Base-by-base conservation (phyloP, 2,888 invertebrate species). In the Hypomecis atomaria region DNA sequence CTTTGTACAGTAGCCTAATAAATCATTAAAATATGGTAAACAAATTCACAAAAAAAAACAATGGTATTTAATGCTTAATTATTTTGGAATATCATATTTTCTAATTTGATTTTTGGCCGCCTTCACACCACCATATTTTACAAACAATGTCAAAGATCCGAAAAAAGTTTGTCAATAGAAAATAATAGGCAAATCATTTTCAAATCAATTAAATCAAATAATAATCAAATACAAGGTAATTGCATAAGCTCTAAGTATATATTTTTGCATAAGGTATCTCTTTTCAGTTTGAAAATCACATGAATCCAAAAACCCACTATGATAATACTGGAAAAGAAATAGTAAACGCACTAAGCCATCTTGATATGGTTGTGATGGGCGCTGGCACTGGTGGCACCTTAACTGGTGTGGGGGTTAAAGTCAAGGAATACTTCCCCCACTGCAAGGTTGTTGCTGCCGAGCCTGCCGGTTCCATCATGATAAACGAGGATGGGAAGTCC, bases 361-460 rank as follows among this genome's bases (percentile, higher is more conserved):
- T 99, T 33, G 98, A 98, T 84, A 95, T 98, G 95, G 89, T 97
- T 65, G 95, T 97, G 52, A 87, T 93, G 54, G 96, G 97, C n/a
- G 96, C 98, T 7, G 99, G 99, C 6, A 99, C 99, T 0, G 98
- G 98, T 0, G 99, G 99, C 3, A 98, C 99, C 0, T 93, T 98
- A 10, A 94, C 96, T 23, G 99, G 99, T 11, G 94, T 98, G 61
- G 98, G 96, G 0, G 94, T 97, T 33, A 97, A 96, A 87, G 92
- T 99, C 47, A 98, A 97, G 83, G 97, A 98, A 85, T 90, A 94
- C 62, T 94, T 94, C 36, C 97, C 97, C 0, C 84, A 93, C 43
- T 97, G 97, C 72, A 90, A 94, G 75, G 92, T 98, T 11, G 94
- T 99, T 37, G 97, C 95, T 6, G 97, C 96, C 0, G 98, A 99